Evolutionary conservation across 2,888 invertebrate genomes (phyloP).

Genomic region (Nephrocerus scutellatus): DNA sequence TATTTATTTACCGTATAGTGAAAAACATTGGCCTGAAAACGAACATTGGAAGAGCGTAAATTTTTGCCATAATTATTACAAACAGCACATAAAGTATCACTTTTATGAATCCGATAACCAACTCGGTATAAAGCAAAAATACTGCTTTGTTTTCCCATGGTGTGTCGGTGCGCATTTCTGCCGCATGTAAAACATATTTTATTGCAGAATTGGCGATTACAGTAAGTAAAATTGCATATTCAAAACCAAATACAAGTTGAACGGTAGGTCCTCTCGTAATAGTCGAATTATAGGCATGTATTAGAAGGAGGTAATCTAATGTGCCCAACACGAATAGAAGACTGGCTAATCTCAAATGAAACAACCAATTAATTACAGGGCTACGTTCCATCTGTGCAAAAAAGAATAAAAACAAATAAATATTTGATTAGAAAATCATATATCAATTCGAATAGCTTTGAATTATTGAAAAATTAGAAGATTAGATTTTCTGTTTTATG

Average conservation of each 20-base stretch:
- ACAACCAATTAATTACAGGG: conserved; percentile 91
- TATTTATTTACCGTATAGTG: conserved; percentile 76
- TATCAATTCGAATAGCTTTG: too few relatives aligned
- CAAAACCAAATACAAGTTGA: conserved; percentile 98
- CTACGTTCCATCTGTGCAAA: conserved; percentile 89
- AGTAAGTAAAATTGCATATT: conserved; percentile 94
- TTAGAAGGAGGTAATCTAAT: conserved; percentile 82
- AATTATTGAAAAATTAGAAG: too few relatives aligned
- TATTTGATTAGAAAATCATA: too few relatives aligned
- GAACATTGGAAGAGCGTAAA: conserved; percentile 96
- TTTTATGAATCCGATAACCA: conserved; percentile 82
- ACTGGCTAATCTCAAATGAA: conserved; percentile 85
- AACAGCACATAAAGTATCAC: conserved; percentile 86
- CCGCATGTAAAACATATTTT: conserved; percentile 81
- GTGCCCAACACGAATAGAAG: conserved; percentile 73
- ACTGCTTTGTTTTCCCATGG: conserved; percentile 99
- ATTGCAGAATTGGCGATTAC: conserved; percentile 87
- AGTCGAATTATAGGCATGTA: conserved; percentile 90
- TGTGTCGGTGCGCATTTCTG: conserved; percentile 74
- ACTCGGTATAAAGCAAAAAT: conserved; percentile 90
- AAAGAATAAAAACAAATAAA: too few relatives aligned
- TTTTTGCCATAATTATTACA: conserved; percentile 91
- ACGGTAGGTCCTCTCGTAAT: conserved; percentile 91
- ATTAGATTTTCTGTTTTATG: too few relatives aligned
- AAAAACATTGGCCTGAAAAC: conserved; percentile 99